Evolutionary conservation across 1,140 invertebrate genomes (phyloP), one percentile per base, ranked within the genome.

Genomic region (Nixonia krombeini): DNA sequence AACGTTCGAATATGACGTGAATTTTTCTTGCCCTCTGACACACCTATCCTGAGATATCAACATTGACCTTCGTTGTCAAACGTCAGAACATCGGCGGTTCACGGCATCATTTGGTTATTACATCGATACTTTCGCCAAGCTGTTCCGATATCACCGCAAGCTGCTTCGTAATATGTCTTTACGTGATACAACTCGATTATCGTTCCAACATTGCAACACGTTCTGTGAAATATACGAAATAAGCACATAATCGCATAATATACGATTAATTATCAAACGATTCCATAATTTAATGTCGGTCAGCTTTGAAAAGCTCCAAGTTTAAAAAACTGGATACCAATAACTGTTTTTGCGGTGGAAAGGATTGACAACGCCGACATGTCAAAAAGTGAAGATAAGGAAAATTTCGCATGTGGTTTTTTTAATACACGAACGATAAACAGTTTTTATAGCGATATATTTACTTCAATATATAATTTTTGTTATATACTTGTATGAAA

Each of bases 11-110:
- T n/a, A n/a, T n/a, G n/a, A n/a, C n/a, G n/a, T n/a, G n/a, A 17
- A 45, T 52, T 42, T 66, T 62, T 41, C 40, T 47, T 69, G 55
- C 51, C 53, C 53, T 65, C 29, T 68, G 57, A 66, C 57, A 62
- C 53, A 26, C 49, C 59, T 46, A 71, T 33, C 56, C 41, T 46
- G 41, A 50, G 58, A 70, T 67, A 70, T 66, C 50, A 55, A 51
- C 18, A 41, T 67, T 67, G 63, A 70, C 63, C 63, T 67, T 73
- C 33, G 25, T 55, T 17, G 25, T 40, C 37, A 17, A 61, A 61
- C 29, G 26, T n/a, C n/a, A 49, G 17, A 6, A 23, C 12, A 18
- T 8, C 38, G 26, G 8, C 35, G 37, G 18, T 4, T 4, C 16
- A 25, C 16, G 29, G 0, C 8, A 51, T 37, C 45, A 50, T 41